These are phyloP conservation scores for Cryptocephalus moraei DNA, from an alignment of 2,888 invertebrate genomes.

Conservation along the genomic window DNA sequence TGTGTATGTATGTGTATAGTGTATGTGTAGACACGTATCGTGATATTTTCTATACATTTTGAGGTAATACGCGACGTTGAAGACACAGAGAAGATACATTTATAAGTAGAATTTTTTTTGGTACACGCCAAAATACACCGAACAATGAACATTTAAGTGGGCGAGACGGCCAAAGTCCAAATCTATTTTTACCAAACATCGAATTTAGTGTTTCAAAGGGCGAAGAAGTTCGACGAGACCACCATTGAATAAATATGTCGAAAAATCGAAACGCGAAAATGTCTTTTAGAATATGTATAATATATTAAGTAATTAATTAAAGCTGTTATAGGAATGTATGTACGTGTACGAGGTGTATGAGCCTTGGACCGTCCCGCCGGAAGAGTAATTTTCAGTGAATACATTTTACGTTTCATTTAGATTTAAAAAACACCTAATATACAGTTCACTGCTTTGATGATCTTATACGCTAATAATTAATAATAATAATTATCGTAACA, in stretches of 20 bases:
- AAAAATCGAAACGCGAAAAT: background rate
- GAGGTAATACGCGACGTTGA: constrained; percentile 46
- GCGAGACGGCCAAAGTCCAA: constrained; percentile 12
- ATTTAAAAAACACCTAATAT: constrained; percentile 33
- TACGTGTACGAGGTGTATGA: background rate
- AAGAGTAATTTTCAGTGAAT: constrained; percentile 19
- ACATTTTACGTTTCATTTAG: constrained; percentile 19
- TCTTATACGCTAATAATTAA: too few species aligned
- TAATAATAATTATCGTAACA: constrained; percentile 18
- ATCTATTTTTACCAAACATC: constrained; percentile 1
- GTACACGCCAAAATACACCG: constrained; percentile 31
- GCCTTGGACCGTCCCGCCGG: constrained; percentile 11
- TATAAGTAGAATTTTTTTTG: constrained; percentile 26
- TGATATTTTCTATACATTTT: constrained; percentile 33
- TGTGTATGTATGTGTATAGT: too few species aligned
- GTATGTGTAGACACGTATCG: constrained; percentile 14
- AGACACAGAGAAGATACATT: constrained; percentile 40
- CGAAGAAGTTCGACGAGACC: too few species aligned
- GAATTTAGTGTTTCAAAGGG: too few species aligned
- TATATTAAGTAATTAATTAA: background rate
- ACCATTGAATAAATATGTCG: constrained; percentile 1
- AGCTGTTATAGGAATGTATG: background rate
- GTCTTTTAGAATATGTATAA: too few species aligned
- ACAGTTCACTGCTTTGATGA: constrained; percentile 36
- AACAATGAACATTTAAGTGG: constrained; percentile 27